Evolutionary conservation across 2,113 vertebrate genomes (phyloP).

Genomic region (Antigone vipio): DNA sequence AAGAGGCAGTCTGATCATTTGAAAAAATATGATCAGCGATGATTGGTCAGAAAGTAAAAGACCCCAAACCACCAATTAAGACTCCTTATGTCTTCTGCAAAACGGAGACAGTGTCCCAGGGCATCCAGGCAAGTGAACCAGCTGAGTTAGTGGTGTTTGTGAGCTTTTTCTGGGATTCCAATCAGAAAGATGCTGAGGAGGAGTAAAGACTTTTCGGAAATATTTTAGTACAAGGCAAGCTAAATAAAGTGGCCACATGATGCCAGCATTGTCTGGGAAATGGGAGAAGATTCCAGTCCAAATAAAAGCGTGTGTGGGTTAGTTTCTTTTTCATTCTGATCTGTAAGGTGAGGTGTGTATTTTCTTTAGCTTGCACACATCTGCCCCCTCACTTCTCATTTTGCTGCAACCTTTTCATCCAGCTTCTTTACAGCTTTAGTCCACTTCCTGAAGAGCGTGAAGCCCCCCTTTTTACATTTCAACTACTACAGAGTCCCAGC

Average conservation of each 20-base stretch:
- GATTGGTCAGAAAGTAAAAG: background rate
- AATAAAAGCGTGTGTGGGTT: background rate
- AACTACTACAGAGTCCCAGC: background rate
- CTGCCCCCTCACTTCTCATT: background rate
- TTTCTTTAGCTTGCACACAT: background rate
- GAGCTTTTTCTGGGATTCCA: background rate
- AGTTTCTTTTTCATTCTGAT: background rate
- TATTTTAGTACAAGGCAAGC: background rate
- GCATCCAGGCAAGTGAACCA: background rate
- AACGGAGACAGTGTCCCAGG: background rate
- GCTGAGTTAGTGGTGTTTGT: background rate
- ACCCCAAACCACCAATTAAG: background rate
- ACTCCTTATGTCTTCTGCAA: background rate
- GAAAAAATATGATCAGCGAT: background rate
- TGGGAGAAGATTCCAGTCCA: background rate
- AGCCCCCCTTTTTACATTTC: background rate
- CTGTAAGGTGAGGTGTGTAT: too few species aligned
- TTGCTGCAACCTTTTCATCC: background rate
- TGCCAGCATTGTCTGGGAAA: constrained; percentile 58
- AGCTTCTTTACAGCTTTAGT: background rate
- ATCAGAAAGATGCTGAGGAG: background rate
- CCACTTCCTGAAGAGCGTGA: background rate
- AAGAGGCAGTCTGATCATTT: background rate
- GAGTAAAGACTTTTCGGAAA: background rate
- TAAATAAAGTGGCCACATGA: constrained; percentile 37